Conservation (phyloP, 2,797 vertebrate genomes). For the Cephalopachus bancanus region DNA sequence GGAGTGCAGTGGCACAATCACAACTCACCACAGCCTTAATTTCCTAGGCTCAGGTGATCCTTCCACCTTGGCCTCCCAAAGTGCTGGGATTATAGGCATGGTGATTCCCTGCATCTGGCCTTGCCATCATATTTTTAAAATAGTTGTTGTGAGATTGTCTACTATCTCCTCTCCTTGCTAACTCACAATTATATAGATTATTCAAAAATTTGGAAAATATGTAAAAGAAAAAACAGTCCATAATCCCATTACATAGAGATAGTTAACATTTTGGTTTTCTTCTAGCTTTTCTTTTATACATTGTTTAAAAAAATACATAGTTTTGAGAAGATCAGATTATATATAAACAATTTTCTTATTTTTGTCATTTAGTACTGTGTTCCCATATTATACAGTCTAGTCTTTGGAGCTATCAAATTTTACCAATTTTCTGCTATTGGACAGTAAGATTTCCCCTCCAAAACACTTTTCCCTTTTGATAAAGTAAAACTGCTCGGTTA, state of each 20-base stretch:
- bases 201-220: neutral
- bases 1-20: too few relatives aligned
- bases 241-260: neutral
- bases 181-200: neutral
- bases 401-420: constrained; percentile 18
- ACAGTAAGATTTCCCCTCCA: neutral
- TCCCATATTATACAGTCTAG: neutral
- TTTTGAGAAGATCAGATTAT: neutral
- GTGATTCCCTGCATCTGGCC: too few relatives aligned
- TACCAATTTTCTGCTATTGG: neutral
- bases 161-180: neutral
- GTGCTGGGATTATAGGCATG: too few relatives aligned
- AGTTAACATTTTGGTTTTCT: constrained; percentile 1
- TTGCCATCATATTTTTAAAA: neutral
- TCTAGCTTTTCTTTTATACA: neutral
- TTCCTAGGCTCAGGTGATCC: too few relatives aligned
- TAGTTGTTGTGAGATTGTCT: neutral
- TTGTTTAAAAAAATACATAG: neutral
- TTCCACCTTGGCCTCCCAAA: too few relatives aligned
- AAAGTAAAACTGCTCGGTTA: constrained; percentile 26
- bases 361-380: neutral
- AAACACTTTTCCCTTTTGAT: neutral
- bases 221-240: neutral
- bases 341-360: neutral
- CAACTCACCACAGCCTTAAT: too few relatives aligned